Base-by-base conservation (phyloP, 2,797 vertebrate species). In the Morelia viridis region DNA sequence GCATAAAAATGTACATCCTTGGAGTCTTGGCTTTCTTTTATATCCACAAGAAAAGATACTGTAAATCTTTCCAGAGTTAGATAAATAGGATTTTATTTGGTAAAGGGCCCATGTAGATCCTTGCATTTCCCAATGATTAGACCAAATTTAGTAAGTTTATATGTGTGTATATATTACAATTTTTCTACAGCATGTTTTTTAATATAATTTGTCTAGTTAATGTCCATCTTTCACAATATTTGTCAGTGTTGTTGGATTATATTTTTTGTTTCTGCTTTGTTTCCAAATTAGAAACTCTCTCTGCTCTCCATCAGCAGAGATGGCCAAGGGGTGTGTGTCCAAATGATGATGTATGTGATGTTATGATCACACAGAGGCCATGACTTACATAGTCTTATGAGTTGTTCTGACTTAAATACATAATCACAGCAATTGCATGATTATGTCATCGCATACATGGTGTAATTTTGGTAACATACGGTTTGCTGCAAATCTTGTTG, bases 261-360 rank as follows among this genome's bases (percentile, higher is more conserved):
- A n/a, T 64, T 88, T 83, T 57, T 84, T 65, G 46, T 19, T 85
- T 93, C 15, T 91, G 60, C 60, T 80, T 80, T 80, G 19, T 80
- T 80, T 46, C 71, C 71, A 80, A 80, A 46, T 80, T 46, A 31
- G n/a, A n/a, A n/a, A n/a, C n/a, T n/a, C n/a, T n/a, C n/a, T n/a
- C n/a, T n/a, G n/a, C n/a, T n/a, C n/a, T n/a, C n/a, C 65, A 68
- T 68, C n/a, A 68, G 12, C n/a, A 71, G 5, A 31, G 65, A 80
- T 80, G 71, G 1, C 3, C 71, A 46, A 46, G 19, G 35, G 8
- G 35, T 76, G 31, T 76, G 35, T 9, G 31, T 22, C 71, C 71
- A 76, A 41, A 35, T 5, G 35, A 46, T 80, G 19, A 80, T 22
- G 19, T 22, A 80, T 46, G 46, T 46, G 35, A 24, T 80, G 10